Evolutionary conservation across 2,797 vertebrate species (phyloP).

Genomic region (Tiaroga cobitis): DNA sequence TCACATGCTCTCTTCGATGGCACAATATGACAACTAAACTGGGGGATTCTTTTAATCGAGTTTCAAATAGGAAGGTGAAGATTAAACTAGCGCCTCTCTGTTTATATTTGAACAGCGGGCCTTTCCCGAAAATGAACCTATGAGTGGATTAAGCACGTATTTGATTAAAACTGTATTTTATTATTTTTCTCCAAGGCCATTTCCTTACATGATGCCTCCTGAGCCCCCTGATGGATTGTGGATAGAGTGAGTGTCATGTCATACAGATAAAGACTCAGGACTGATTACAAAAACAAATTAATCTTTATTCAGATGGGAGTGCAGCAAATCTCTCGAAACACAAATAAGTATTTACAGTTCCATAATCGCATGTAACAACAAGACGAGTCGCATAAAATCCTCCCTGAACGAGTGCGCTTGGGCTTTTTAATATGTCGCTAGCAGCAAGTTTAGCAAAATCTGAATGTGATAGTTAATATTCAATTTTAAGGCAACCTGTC

Average conservation of each 20-base stretch:
- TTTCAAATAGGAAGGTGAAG: conserved; percentile 55
- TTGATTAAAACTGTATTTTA: conserved; percentile 65
- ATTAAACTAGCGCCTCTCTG: conserved; percentile 53
- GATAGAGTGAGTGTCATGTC: conserved; percentile 35
- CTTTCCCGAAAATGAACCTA: conserved; percentile 52
- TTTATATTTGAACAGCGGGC: conserved; percentile 48
- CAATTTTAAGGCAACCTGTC: conserved; percentile 50
- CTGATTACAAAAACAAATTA: conserved; percentile 70
- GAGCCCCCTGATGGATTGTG: conserved; percentile 59
- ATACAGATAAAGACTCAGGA: conserved; percentile 61
- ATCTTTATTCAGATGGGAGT: conserved; percentile 68
- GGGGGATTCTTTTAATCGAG: conserved; percentile 55
- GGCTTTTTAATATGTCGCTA: conserved; percentile 49
- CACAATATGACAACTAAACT: conserved; percentile 48
- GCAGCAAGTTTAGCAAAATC: conserved; percentile 50
- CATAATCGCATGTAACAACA: conserved; percentile 61
- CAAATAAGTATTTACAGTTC: conserved; percentile 68
- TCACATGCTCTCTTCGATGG: conserved; percentile 7
- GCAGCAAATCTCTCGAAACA: conserved; percentile 63
- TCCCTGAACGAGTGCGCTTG: conserved; percentile 33
- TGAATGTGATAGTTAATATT: conserved; percentile 57
- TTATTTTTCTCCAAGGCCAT: conserved; percentile 60
- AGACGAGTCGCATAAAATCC: conserved; percentile 56
- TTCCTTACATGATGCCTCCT: conserved; percentile 55
- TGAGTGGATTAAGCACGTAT: conserved; percentile 62